phyloP scores from a whole-genome alignment of 2,888 invertebrate genomes.

The Clunio marinus region DNA sequence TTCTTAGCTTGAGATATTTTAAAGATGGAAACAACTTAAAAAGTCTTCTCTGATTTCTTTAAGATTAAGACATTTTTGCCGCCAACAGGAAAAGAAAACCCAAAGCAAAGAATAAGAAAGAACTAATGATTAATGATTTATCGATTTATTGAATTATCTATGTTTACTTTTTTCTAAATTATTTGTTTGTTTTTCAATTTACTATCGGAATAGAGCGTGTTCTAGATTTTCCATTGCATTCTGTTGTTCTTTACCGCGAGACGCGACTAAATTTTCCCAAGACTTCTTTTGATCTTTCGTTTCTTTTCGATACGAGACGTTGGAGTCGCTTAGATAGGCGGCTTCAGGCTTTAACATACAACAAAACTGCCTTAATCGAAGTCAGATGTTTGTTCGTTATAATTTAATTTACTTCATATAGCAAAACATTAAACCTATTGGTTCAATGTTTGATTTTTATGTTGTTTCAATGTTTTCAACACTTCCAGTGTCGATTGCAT shows the following conservation, averaged over 20 bases:
- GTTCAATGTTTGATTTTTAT: background rate
- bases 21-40: too few species aligned
- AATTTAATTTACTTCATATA: background rate
- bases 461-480: background rate
- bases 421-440: background rate
- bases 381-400: slow-evolving; percentile 10
- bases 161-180: background rate
- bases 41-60: too few species aligned
- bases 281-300: background rate
- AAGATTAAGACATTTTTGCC: too few species aligned
- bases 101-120: background rate
- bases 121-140: background rate
- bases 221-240: background rate
- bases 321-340: too few species aligned
- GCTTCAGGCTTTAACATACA: too few species aligned
- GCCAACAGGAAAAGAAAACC: too few species aligned
- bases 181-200: background rate
- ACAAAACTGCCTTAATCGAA: background rate
- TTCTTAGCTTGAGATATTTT: too few species aligned
- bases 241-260: too few species aligned
- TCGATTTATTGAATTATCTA: background rate
- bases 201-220: background rate
- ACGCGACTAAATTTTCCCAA: too few species aligned
- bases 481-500: background rate
- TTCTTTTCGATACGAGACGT: too few species aligned